phyloP scores from a whole-genome alignment of 2,888 invertebrate genomes.

The Eristalis pertinax region DNA sequence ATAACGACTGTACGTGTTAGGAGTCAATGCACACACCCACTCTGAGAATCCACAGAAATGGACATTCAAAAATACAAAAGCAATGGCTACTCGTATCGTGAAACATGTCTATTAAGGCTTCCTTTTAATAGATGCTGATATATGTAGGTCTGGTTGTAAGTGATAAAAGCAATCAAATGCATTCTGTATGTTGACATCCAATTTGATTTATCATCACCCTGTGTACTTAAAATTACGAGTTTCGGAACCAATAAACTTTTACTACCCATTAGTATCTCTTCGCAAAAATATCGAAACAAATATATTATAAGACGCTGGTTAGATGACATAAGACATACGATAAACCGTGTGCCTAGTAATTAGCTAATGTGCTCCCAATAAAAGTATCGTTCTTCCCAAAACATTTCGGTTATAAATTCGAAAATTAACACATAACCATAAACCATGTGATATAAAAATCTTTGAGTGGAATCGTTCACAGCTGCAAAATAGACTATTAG shows the following conservation, averaged over 20 bases:
- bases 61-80: no score
- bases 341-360: constrained; percentile 2
- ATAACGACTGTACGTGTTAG: no score
- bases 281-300: neutral
- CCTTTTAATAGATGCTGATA: no score
- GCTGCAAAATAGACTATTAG: neutral
- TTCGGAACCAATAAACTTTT: neutral
- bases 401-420: constrained; percentile 10
- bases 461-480: neutral
- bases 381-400: neutral
- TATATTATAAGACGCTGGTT: neutral
- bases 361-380: constrained; percentile 37
- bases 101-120: no score
- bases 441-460: constrained; percentile 23
- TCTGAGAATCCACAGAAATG: no score
- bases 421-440: constrained; percentile 47
- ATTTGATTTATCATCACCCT: neutral
- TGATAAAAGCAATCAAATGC: no score
- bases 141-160: no score
- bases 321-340: neutral
- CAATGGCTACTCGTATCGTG: no score
- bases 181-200: neutral
- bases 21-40: no score
- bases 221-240: neutral
- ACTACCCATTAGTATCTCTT: neutral